Evolutionary conservation across 2,113 vertebrate genomes (phyloP), one percentile per base, ranked within the genome.

Genomic region (Saimiri boliviensis): DNA sequence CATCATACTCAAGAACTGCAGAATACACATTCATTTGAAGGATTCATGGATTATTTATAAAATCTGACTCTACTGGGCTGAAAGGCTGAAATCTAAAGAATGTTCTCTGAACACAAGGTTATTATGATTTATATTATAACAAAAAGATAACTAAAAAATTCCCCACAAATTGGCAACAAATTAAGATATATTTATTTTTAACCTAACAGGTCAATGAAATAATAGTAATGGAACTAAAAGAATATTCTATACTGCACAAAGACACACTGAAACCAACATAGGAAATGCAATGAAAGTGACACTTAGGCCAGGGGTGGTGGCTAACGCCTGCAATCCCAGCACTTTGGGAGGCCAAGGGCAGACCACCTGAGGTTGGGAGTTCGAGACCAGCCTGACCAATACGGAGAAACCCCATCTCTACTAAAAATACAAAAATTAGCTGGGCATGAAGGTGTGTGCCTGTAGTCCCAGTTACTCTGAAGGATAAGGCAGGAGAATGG

Each of bases 131-230:
- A 93, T 77, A 90, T 71, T 37, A 1, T 71, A 94, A 81, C 40
- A 86, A 76, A 82, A 94, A 71, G 42, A 40, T 32, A 71, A 7
- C 70, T 42, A 25, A 83, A 20, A 93, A 66, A 88, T 88, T 20
- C 74, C 40, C 40, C n/a, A 63, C 19, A 76, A 76, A 70, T 3
- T 56, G 17, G 54, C 13, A 76, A 91, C 45, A 76, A 76, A 71
- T 37, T 93, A 96, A 83, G 23, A 82, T 40, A 76, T 63, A 94
- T 23, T 82, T 92, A 71, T 49, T 87, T 63, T 30, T 63, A 96
- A 58, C 21, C 14, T 35, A 21, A 32, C 3, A 88, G 19, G 20
- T 76, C 25, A 93, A 85, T 70, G 58, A 91, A 83, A 40, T 54
- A 81, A 37, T 52, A 52, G 71, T 81, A 89, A 85, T 32, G 45